phyloP scores from a whole-genome alignment of 2,797 vertebrate genomes.

The Liasis olivaceus region DNA sequence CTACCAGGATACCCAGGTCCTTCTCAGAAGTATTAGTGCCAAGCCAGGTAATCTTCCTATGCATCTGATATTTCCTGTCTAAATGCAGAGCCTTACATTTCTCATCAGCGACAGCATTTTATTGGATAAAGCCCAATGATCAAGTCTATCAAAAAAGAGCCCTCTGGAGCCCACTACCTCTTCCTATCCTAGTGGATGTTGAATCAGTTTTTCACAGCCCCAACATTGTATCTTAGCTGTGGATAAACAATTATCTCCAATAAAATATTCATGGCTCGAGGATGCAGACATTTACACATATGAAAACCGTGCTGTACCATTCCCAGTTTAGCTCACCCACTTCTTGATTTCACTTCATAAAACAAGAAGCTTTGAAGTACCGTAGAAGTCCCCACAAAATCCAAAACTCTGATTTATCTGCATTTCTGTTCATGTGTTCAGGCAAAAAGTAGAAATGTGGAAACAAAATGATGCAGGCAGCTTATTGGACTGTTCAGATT shows the following conservation, averaged over 20 bases:
- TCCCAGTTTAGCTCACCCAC: background rate
- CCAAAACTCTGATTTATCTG: background rate
- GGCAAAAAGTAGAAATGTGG: background rate
- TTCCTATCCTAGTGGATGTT: background rate
- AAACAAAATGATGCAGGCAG: background rate
- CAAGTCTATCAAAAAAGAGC: background rate
- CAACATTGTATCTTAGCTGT: background rate
- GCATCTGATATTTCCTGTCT: too few relatives aligned
- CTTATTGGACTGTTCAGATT: slow-evolving; percentile 48
- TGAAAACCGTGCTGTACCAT: background rate
- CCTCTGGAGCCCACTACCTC: background rate
- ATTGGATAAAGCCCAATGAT: too few relatives aligned
- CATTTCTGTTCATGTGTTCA: background rate
- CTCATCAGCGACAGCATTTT: too few relatives aligned
- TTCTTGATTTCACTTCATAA: background rate
- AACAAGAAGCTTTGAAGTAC: background rate
- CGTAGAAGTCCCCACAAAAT: background rate
- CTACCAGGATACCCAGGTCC: too few relatives aligned
- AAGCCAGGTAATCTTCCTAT: too few relatives aligned
- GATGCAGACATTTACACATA: background rate
- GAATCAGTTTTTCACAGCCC: background rate
- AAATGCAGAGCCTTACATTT: too few relatives aligned
- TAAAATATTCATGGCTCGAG: background rate
- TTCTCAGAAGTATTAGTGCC: too few relatives aligned
- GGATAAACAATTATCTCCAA: background rate